phyloP scores from a whole-genome alignment of 2,888 invertebrate genomes.

The Parelbella ahira region DNA sequence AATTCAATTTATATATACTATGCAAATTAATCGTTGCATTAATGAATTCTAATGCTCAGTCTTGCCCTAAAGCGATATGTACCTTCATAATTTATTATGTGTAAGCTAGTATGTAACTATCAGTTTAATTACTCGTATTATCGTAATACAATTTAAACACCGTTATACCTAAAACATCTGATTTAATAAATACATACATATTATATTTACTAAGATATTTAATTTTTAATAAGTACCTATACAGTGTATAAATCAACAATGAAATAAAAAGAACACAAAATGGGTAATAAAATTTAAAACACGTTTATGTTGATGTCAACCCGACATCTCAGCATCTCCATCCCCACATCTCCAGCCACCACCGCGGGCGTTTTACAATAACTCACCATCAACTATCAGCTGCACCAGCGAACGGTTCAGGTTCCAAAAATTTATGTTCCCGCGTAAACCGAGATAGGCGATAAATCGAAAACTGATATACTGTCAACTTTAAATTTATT shows the following conservation, averaged over 20 bases:
- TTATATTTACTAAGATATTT: too few relatives aligned
- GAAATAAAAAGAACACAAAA: too few relatives aligned
- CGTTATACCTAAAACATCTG: too few relatives aligned
- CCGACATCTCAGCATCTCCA: too few relatives aligned
- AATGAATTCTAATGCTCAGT: conserved; percentile 12
- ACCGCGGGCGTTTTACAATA: conserved; percentile 35
- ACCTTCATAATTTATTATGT: not conserved
- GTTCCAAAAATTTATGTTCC: conserved; percentile 37
- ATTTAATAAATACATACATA: too few relatives aligned
- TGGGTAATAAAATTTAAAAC: too few relatives aligned
- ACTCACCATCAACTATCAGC: conserved; percentile 37
- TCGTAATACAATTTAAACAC: too few relatives aligned
- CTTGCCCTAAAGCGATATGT: conserved; percentile 2
- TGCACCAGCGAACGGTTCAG: conserved; percentile 31
- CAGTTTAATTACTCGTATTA: too few relatives aligned
- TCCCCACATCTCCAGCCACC: too few relatives aligned
- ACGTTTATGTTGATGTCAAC: too few relatives aligned
- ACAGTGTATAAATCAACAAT: too few relatives aligned
- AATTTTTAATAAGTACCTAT: too few relatives aligned
- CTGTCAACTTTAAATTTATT: conserved; percentile 28
- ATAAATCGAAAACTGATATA: conserved; percentile 30
- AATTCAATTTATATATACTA: conserved; percentile 6
- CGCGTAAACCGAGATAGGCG: conserved; percentile 28
- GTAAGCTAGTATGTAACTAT: not conserved
- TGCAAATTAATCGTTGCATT: conserved; percentile 18